Conservation (phyloP, 2,797 vertebrate genomes). For the Pantherophis vulpinus region DNA sequence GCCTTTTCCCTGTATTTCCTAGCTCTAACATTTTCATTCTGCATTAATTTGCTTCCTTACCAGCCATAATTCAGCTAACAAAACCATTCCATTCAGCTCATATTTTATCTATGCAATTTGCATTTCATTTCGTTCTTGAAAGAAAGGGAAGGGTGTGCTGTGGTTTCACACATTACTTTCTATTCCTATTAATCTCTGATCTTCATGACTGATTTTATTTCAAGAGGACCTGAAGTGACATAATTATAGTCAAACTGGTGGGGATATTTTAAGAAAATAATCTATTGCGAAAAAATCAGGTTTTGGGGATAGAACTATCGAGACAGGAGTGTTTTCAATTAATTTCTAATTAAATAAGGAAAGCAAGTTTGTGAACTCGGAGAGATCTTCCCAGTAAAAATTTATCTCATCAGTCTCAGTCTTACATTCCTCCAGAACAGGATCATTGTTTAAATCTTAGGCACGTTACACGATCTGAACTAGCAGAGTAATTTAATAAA, state of each 20-base stretch:
- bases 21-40: neutral
- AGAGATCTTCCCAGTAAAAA: slow-evolving; percentile 69
- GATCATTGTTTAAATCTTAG: slow-evolving; percentile 78
- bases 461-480: slow-evolving; percentile 70
- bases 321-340: slow-evolving; percentile 78
- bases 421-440: slow-evolving; percentile 73
- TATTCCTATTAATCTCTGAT: slow-evolving; percentile 33
- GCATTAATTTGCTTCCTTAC: neutral
- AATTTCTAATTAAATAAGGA: slow-evolving; percentile 82
- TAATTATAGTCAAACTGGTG: slow-evolving; percentile 63
- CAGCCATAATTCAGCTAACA: neutral
- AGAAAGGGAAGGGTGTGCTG: neutral
- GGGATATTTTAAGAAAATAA: slow-evolving; percentile 71
- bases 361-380: slow-evolving; percentile 74
- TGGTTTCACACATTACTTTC: slow-evolving; percentile 36
- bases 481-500: slow-evolving; percentile 78
- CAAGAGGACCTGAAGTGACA: slow-evolving; percentile 57
- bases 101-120: neutral
- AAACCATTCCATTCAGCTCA: neutral
- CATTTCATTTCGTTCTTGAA: neutral
- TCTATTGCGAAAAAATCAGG: slow-evolving; percentile 74
- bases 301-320: slow-evolving; percentile 66
- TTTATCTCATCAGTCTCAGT: slow-evolving; percentile 78
- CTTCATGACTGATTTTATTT: slow-evolving; percentile 49
- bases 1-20: neutral